Evolutionary conservation across 2,888 invertebrate species (phyloP).

Genomic region (Dryococelus australis): DNA sequence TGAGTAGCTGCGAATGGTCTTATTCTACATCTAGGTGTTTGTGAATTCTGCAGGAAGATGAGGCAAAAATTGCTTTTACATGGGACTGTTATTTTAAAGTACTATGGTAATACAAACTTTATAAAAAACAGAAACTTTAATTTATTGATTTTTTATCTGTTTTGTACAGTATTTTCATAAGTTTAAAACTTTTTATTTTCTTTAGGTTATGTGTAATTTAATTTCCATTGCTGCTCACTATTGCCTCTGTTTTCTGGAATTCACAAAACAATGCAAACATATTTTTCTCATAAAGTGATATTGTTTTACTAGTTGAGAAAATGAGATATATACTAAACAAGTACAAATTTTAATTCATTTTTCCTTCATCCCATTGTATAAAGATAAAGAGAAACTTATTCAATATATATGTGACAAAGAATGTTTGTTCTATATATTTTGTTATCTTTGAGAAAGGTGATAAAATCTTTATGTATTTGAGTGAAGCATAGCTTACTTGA

Average conservation of each 20-base stretch:
- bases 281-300: slow-evolving; percentile 9
- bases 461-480: slow-evolving; percentile 11
- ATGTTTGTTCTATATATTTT: slow-evolving; percentile 29
- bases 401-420: slow-evolving; percentile 23
- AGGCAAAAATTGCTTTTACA: neutral
- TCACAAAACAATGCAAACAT: neutral
- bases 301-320: slow-evolving; percentile 24
- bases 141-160: neutral
- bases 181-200: neutral
- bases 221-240: neutral
- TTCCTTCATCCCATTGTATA: neutral
- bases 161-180: neutral
- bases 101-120: neutral
- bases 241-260: slow-evolving; percentile 3
- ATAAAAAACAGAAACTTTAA: neutral
- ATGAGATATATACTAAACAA: slow-evolving; percentile 23
- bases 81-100: neutral
- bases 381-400: slow-evolving; percentile 18
- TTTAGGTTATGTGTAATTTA: neutral
- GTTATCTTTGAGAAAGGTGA: slow-evolving; percentile 25
- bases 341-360: slow-evolving; percentile 29
- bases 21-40: neutral
- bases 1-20: slow-evolving; percentile 31
- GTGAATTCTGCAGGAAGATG: neutral
- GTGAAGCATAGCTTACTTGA: slow-evolving; percentile 3